Base-by-base conservation (phyloP, 2,888 invertebrate genomes). In the Melieria omissa region DNA sequence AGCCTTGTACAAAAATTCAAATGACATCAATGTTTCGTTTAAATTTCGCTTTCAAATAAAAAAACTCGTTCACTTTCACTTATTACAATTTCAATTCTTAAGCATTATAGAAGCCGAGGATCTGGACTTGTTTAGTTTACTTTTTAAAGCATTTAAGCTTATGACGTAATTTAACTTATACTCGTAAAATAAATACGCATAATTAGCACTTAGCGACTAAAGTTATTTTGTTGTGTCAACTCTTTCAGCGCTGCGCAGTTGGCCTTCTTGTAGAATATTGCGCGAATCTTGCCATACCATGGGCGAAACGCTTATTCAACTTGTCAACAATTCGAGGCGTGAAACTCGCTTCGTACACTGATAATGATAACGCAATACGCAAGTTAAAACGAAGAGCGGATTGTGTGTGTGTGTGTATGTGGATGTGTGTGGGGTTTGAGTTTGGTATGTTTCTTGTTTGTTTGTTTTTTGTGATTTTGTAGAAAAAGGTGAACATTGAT, bases 161-260 rank as follows among this genome's bases (percentile, higher is more conserved):
- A 52, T 52, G 5, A 52, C 12, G 14, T 52, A 52, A 52, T n/a
- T 46, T 16, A 9, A 62, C 71, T 71, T 71, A 71, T 58, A 57
- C 54, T 77, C 74, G 77, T 76, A 80, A 78, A 80, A 80, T 81
- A 82, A 80, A 79, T 80, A 80, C 80, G 81, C 79, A 76, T 77
- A 77, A 78, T 80, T 82, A 81, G 80, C 79, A 79, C 80, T 72
- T 72, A 72, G 61, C 58, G n/a, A 65, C 69, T 72, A 69, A 67
- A 49, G 9, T 16, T 54, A 65, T 46, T 66, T 45, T 57, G 5
- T 16, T 41, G 42, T 41, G 10, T 45, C 29, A 29, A 29, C 29
- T 29, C 29, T 1, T 29, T 29, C 29, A 29, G 29, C 29, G 29
- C 29, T 29, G 29, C 29, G 29, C 29, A 29, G 29, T 29, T 29